Percentiles rank a stretch among this genome's conserved stretches.
These are phyloP conservation scores for Mellivora capensis DNA, from an alignment of 2,113 vertebrate genomes.

Conservation along the genomic window DNA sequence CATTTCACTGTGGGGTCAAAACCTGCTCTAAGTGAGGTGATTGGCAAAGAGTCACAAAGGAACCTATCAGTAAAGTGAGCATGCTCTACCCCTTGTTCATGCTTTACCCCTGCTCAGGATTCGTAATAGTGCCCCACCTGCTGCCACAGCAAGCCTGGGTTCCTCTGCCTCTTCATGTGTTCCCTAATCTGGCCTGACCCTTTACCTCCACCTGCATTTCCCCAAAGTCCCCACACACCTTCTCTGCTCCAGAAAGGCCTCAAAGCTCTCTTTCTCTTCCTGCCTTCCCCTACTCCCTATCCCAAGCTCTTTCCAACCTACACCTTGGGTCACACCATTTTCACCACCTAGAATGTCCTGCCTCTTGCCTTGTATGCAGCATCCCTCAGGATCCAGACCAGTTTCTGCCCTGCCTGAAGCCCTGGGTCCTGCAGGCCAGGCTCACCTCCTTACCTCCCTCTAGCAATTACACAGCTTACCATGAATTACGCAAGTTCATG, in stretches of 20 bases:
- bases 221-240: background rate
- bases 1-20: background rate
- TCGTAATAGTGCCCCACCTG: background rate
- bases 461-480: background rate
- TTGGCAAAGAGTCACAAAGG: background rate
- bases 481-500: background rate
- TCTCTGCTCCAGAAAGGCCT: background rate
- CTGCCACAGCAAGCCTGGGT: background rate
- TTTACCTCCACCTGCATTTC: background rate
- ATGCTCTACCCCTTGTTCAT: background rate
- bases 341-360: background rate
- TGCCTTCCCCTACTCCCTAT: too few relatives aligned
- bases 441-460: background rate
- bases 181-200: background rate
- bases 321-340: background rate
- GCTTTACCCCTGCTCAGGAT: background rate
- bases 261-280: background rate
- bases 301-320: background rate
- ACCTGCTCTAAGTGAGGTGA: background rate
- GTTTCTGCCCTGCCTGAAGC: background rate
- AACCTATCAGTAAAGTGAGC: background rate
- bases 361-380: background rate
- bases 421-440: too few relatives aligned
- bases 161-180: background rate
- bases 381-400: background rate